phyloP scores from a whole-genome alignment of 2,797 vertebrate species.

The Ctenopoma kingsleyae region DNA sequence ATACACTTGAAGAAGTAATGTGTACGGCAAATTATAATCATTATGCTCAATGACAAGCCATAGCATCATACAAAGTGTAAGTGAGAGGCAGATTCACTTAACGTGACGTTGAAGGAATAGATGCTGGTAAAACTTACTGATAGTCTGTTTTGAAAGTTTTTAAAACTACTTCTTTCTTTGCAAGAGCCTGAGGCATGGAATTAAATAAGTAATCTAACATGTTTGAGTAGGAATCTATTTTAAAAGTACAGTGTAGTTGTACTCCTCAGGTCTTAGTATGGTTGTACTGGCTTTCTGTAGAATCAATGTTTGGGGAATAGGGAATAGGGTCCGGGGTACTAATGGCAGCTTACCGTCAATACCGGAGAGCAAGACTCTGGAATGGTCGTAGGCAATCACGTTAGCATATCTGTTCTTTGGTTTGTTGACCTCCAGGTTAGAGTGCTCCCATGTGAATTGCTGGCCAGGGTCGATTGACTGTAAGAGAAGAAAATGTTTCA shows the following conservation, averaged over 20 bases:
- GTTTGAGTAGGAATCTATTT: constrained; percentile 22
- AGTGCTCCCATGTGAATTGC: constrained; percentile 99
- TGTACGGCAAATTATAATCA: not conserved
- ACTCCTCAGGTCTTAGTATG: constrained; percentile 25
- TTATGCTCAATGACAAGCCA: not conserved
- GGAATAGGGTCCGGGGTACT: constrained; percentile 10
- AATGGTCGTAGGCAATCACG: constrained; percentile 99
- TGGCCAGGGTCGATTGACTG: constrained; percentile 98
- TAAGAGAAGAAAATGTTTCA: constrained; percentile 53
- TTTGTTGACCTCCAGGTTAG: constrained; percentile 99
- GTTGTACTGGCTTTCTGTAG: constrained; percentile 4
- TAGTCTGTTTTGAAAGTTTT: constrained; percentile 14
- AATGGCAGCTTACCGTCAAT: constrained; percentile 91
- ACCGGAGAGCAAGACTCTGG: constrained; percentile 93
- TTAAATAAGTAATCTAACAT: constrained; percentile 24
- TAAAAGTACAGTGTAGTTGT: constrained; percentile 30
- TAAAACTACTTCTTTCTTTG: constrained; percentile 33
- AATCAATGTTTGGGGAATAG: constrained; percentile 35
- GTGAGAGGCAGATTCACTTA: not conserved
- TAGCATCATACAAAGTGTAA: not conserved
- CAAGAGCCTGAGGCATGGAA: constrained; percentile 30
- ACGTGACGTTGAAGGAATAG: constrained; percentile 7
- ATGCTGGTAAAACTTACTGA: constrained; percentile 11
- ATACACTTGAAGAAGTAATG: not conserved
- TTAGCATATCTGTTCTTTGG: constrained; percentile 99